Percentiles rank a stretch among this genome's conserved stretches.
Evolutionary conservation across 2,888 invertebrate genomes (phyloP).

Genomic region (Lathronympha strigana): DNA sequence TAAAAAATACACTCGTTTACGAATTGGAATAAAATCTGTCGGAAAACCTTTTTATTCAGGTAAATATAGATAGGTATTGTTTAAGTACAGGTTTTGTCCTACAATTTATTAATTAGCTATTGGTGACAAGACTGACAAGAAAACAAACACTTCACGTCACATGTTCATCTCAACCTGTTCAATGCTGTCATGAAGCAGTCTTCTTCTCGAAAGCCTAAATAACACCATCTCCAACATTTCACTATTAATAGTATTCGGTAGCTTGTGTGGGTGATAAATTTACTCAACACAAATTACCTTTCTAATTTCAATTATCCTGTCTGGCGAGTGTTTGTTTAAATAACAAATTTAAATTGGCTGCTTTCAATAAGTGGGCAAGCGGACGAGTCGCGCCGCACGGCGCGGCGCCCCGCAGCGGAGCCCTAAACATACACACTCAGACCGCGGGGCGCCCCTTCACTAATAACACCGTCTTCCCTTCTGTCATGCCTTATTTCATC

Average conservation of each 20-base stretch:
- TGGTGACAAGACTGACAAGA: too few species aligned
- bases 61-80: too few species aligned
- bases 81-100: too few species aligned
- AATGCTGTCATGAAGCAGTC: not conserved
- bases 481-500: constrained; percentile 79
- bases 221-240: constrained; percentile 1
- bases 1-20: too few species aligned
- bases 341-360: constrained; percentile 77
- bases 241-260: constrained; percentile 19
- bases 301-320: constrained; percentile 67
- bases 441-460: constrained; percentile 79
- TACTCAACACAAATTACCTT: constrained; percentile 43
- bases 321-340: constrained; percentile 71
- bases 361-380: constrained; percentile 76
- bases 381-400: constrained; percentile 49
- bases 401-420: constrained; percentile 64
- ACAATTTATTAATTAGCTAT: too few species aligned
- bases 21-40: too few species aligned
- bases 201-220: not conserved
- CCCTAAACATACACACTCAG: constrained; percentile 79
- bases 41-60: too few species aligned
- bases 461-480: constrained; percentile 81
- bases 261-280: constrained; percentile 31
- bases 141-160: too few species aligned
- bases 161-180: not conserved